Base-by-base conservation (phyloP, 2,888 invertebrate genomes). In the Spodoptera littoralis region DNA sequence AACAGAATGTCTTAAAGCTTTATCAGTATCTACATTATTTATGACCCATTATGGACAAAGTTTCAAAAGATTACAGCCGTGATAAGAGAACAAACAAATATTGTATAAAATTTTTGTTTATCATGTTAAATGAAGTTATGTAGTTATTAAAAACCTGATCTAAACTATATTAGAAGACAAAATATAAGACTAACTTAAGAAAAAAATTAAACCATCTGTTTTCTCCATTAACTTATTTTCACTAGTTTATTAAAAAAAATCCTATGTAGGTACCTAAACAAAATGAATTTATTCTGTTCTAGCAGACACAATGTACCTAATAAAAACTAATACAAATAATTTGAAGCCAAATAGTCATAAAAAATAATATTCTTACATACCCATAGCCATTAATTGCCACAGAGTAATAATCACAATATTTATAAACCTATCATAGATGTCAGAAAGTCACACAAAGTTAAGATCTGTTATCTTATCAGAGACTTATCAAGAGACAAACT, bases 11-110 rank as follows among this genome's bases (percentile, higher is more conserved):
- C 53, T 55, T 41, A 30, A 48, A 41, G 12, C 27, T 48, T 69
- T 65, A 70, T 71, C 75, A 53, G n/a, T 59, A 51, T 68, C 41
- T 47, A 53, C n/a, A 57, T 60, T 60, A 75, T 71, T 75, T 75
- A 65, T 58, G 51, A 42, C 46, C 57, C 22, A 71, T 56, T 53
- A 36, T 49, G 8, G n/a, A 44, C n/a, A 64, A 59, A 74, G 44
- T 22, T 47, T 36, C 36, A 1, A 47, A 18, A 68, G 56, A 65
- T 70, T 53, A 50, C 4, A 53, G 27, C 43, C 52, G 45, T 56
- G 51, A 13, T 24, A 46, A 30, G 5, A 48, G 13, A n/a, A 8
- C 36, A 42, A 22, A 45, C 44, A 36, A 46, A 58, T 51, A 11
- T 11, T 30, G 22, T 13, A 30, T 53, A 22, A 44, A 54, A 44